Conservation (phyloP, 2,113 vertebrate genomes). For the Loxodonta africana region DNA sequence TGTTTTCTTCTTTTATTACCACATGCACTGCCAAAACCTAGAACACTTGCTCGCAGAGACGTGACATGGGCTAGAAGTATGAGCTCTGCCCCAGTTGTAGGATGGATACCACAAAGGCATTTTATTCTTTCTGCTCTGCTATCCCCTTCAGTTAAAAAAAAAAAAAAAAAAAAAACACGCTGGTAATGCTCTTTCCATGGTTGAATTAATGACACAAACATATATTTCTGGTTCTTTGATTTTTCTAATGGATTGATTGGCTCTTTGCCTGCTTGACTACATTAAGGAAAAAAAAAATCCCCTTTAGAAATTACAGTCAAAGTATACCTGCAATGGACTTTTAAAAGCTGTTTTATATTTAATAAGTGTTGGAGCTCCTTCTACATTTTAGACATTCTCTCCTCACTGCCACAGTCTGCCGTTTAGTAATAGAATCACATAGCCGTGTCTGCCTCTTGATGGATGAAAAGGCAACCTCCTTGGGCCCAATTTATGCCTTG, state of each 20-base stretch:
- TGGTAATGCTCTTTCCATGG: slow-evolving; percentile 24
- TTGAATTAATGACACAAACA: slow-evolving; percentile 79
- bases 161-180: neutral
- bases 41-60: neutral
- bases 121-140: slow-evolving; percentile 32
- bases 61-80: neutral
- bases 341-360: slow-evolving; percentile 83
- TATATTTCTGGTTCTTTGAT: slow-evolving; percentile 79
- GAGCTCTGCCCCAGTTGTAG: neutral
- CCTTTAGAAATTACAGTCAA: slow-evolving; percentile 71
- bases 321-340: slow-evolving; percentile 81
- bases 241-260: slow-evolving; percentile 84
- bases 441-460: slow-evolving; percentile 11
- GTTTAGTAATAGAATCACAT: slow-evolving; percentile 60
- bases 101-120: neutral
- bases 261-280: slow-evolving; percentile 79
- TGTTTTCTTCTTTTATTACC: slow-evolving; percentile 4
- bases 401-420: neutral
- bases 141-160: neutral
- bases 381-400: slow-evolving; percentile 47
- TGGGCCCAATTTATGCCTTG: slow-evolving; percentile 32
- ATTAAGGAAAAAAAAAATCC: slow-evolving; percentile 69
- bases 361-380: slow-evolving; percentile 69
- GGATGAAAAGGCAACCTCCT: slow-evolving; percentile 42
- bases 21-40: neutral